Evolutionary conservation across 1,140 invertebrate genomes (phyloP).

Genomic region (Drosophila nigrodunni): DNA sequence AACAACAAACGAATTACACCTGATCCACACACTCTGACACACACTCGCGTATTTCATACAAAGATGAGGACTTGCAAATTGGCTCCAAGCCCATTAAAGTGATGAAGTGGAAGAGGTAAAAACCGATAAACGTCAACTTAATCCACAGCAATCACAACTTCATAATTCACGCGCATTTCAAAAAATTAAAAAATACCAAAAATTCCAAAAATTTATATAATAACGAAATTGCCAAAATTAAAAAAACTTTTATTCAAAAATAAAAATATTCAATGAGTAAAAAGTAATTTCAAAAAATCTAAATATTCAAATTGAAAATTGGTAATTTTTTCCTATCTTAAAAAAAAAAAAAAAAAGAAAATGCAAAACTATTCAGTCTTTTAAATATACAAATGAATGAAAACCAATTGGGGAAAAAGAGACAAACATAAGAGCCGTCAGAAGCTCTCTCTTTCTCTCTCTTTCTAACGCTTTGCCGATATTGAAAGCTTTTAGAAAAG

Average conservation of each 20-base stretch:
- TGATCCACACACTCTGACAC: slow-evolving; percentile 8
- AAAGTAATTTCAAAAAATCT: too few relatives aligned
- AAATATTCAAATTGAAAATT: too few relatives aligned
- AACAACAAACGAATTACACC: slow-evolving; percentile 29
- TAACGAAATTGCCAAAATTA: not conserved
- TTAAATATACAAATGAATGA: too few relatives aligned
- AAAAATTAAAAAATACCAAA: not conserved
- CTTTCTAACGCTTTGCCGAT: too few relatives aligned
- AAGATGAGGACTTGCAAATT: slow-evolving; percentile 83
- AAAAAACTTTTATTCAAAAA: too few relatives aligned
- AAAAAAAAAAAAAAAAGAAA: too few relatives aligned
- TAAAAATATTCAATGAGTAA: too few relatives aligned
- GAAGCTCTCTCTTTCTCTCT: too few relatives aligned
- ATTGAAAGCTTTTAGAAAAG: slow-evolving; percentile 1
- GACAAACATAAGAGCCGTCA: too few relatives aligned
- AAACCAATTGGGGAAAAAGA: not conserved
- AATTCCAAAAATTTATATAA: not conserved
- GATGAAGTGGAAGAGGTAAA: slow-evolving; percentile 84
- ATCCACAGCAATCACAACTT: slow-evolving; percentile 16
- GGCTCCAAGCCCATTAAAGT: slow-evolving; percentile 80
- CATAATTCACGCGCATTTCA: slow-evolving; percentile 21
- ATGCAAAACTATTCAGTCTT: too few relatives aligned
- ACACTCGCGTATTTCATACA: slow-evolving; percentile 45
- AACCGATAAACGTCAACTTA: slow-evolving; percentile 7
- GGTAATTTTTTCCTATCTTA: too few relatives aligned